Evolutionary conservation across 1,140 invertebrate species (phyloP), one percentile per base, ranked within the genome.

Genomic region (Panulirus ornatus): DNA sequence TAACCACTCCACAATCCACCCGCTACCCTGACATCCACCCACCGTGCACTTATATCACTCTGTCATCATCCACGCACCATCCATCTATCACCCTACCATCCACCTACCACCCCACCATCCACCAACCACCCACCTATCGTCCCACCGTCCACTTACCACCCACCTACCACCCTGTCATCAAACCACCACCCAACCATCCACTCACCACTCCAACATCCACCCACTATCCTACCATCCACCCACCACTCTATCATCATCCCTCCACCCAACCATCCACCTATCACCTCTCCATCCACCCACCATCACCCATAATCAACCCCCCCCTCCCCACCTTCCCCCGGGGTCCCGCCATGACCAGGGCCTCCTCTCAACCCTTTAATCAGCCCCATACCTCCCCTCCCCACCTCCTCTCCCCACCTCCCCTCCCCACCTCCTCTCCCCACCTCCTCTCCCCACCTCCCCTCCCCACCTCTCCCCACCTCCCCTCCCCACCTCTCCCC

Each of bases 261-360:
- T n/a, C 76, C 76, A 27, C 76, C 76, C n/a, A 9, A 14, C 76
- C 44, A 34, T 2, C 22, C 42, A 14, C 30, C 78, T 8, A 14
- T 36, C 78, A 58, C 47, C 78, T 30, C 47, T 16, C 47, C 47
- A 51, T 42, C 76, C 42, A 27, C 38, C 1, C 42, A 81, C 78
- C 78, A 81, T 27, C 40, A 40, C 78, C 30, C 47, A 81, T 58
- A 51, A 81, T 58, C 78, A 81, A 44, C 76, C 42, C 14, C 54
- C 14, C 14, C 54, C 14, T 44, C 78, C 47, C 47, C 44, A 79
- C 42, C n/a, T 38, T 22, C 42, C 42, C 36, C n/a, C n/a, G n/a
- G n/a, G n/a, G n/a, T n/a, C n/a, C n/a, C n/a, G n/a, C 76, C 76
- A n/a, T 76, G 73, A 76, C 73, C 73, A 76, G 38, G 34, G 9